Percentiles rank a stretch among this genome's conserved stretches.
Evolutionary conservation across 2,797 vertebrate genomes (phyloP).

Genomic region (Margarornis squamiger): DNA sequence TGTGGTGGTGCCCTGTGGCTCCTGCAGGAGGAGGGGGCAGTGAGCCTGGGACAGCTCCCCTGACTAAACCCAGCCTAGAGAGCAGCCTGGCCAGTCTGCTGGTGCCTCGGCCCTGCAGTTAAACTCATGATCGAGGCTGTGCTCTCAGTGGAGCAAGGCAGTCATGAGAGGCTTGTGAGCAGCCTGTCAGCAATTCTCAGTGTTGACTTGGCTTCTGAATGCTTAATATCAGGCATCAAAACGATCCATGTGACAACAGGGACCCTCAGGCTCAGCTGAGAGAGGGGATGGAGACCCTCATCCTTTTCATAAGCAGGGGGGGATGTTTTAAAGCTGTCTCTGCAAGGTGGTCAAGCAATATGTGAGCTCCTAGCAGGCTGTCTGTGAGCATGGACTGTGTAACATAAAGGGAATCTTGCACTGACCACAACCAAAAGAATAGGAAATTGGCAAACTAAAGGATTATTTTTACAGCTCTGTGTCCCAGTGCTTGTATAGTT

Average conservation of each 20-base stretch:
- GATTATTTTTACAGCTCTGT: neutral
- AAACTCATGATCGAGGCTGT: neutral
- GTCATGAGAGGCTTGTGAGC: neutral
- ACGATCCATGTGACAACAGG: rapidly evolving
- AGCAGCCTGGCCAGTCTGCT: neutral
- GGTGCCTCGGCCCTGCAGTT: neutral
- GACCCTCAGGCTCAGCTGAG: neutral
- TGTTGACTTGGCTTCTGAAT: neutral
- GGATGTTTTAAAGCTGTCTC: neutral
- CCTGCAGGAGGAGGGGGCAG: neutral
- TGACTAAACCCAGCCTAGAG: neutral
- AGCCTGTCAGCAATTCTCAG: neutral
- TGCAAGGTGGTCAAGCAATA: rapidly evolving
- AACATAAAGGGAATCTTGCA: rapidly evolving
- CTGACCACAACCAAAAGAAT: rapidly evolving
- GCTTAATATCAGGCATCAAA: rapidly evolving
- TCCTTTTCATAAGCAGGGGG: neutral
- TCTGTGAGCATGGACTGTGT: neutral
- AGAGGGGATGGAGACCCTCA: neutral
- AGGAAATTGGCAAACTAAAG: rapidly evolving
- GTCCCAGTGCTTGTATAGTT: neutral
- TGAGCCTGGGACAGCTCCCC: neutral
- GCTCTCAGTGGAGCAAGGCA: neutral
- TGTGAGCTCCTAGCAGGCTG: neutral
- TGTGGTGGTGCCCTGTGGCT: neutral